Evolutionary conservation across 2,888 invertebrate genomes (phyloP).

Genomic region (Trachelus iudaicus): DNA sequence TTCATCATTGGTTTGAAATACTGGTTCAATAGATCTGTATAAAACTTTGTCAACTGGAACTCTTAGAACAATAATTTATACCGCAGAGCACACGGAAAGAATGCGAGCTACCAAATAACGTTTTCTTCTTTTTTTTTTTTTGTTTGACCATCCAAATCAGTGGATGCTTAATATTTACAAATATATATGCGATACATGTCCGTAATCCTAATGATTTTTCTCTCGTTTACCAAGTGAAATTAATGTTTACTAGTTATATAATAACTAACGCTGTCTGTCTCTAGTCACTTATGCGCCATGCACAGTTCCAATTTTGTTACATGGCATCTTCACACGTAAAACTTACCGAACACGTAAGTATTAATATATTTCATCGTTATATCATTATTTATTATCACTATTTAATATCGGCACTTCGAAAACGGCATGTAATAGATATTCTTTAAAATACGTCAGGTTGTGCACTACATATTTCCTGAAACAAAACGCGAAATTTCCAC

Average conservation of each 20-base stretch:
- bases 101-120: slow-evolving; percentile 36
- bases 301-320: neutral
- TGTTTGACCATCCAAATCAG: slow-evolving; percentile 20
- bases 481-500: neutral
- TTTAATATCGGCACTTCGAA: neutral
- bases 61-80: slow-evolving; percentile 59
- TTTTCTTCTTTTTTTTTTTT: too few species aligned
- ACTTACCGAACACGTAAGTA: neutral
- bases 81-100: slow-evolving; percentile 46
- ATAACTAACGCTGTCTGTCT: neutral
- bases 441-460: neutral
- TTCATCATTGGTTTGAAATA: slow-evolving; percentile 65
- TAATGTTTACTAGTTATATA: neutral
- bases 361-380: neutral
- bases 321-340: neutral
- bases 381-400: neutral
- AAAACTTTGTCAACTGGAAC: slow-evolving; percentile 63
- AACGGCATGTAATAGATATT: neutral
- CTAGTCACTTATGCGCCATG: neutral
- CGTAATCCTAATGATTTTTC: neutral
- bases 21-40: slow-evolving; percentile 64
- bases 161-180: slow-evolving; percentile 4
- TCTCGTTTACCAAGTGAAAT: neutral
- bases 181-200: slow-evolving; percentile 1
- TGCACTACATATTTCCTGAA: neutral